A percentile compares a stretch with the other conserved stretches of the same genome.
Conservation (phyloP, 2,113 vertebrate genomes). For the Prunella himalayana region DNA sequence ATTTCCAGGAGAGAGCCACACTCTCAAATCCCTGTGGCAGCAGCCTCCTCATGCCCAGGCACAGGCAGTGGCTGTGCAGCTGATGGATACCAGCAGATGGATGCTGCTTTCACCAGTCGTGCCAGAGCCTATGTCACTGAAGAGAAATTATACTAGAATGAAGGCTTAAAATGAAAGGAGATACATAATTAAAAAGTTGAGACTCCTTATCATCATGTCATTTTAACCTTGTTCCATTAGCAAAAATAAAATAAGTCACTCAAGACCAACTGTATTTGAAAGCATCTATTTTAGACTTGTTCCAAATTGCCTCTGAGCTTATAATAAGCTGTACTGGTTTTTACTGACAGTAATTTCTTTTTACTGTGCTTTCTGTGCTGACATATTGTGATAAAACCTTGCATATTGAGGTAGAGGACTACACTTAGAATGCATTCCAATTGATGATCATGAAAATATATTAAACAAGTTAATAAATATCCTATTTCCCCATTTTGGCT, state of each 20-base stretch:
- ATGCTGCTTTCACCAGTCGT: not conserved
- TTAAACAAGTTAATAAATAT: not conserved
- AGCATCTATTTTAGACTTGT: constrained; percentile 40
- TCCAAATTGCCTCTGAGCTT: constrained; percentile 8
- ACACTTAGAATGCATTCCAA: not conserved
- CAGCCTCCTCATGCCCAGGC: accelerated
- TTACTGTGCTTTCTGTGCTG: not conserved
- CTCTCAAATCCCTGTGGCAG: not conserved
- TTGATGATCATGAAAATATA: not conserved
- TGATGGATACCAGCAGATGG: not conserved
- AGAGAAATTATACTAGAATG: not conserved
- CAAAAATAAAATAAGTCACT: constrained; percentile 29
- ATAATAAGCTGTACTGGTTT: constrained; percentile 20
- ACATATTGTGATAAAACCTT: not conserved
- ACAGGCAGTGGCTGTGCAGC: not conserved
- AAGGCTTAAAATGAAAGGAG: constrained; percentile 21
- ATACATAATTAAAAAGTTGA: constrained; percentile 45
- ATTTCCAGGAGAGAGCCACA: not conserved
- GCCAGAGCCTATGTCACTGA: not conserved
- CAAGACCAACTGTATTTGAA: constrained; percentile 11
- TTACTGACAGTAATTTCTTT: not conserved
- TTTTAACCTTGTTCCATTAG: constrained; percentile 52
- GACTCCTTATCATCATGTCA: constrained; percentile 31
- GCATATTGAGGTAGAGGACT: not conserved
- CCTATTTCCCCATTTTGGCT: not conserved